Conservation (phyloP, 2,113 vertebrate genomes). For the Syrmaticus mikado region DNA sequence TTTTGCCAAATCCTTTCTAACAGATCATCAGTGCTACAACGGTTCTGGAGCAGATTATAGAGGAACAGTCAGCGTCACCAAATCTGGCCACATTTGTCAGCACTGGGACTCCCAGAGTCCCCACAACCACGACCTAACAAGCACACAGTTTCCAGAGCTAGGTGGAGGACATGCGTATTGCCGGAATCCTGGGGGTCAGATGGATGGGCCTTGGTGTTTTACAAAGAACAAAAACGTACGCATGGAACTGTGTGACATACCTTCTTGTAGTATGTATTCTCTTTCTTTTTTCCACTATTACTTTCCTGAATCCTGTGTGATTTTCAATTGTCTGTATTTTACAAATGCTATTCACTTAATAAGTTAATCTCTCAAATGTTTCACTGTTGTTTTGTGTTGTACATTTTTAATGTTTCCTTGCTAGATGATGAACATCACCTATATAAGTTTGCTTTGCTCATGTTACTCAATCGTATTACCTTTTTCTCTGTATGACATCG, state of each 20-base stretch:
- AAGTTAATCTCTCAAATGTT: not conserved
- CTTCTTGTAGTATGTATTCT: slow-evolving; percentile 92
- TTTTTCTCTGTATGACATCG: not conserved
- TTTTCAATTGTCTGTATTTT: slow-evolving; percentile 8
- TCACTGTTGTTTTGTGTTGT: not conserved
- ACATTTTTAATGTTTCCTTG: not conserved
- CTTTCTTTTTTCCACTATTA: slow-evolving; percentile 59
- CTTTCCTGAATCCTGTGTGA: not conserved
- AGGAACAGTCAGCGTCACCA: slow-evolving; percentile 88
- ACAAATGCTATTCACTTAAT: not conserved
- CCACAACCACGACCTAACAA: slow-evolving; percentile 87
- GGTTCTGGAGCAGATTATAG: slow-evolving; percentile 91
- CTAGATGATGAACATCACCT: rapidly evolving
- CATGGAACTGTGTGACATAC: slow-evolving; percentile 93
- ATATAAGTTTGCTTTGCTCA: not conserved
- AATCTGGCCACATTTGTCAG: slow-evolving; percentile 91
- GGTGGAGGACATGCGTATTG: slow-evolving; percentile 92
- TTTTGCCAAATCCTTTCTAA: slow-evolving; percentile 49
- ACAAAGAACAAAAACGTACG: slow-evolving; percentile 91
- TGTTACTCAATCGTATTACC: not conserved
- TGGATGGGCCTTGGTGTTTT: slow-evolving; percentile 98
- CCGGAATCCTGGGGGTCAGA: slow-evolving; percentile 93
- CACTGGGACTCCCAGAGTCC: slow-evolving; percentile 90
- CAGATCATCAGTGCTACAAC: slow-evolving; percentile 94
- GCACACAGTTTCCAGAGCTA: slow-evolving; percentile 87